A percentile compares a stretch with the other conserved stretches of the same genome.
Conservation (phyloP, 2,888 invertebrate genomes). For the Antheraea assamensis region DNA sequence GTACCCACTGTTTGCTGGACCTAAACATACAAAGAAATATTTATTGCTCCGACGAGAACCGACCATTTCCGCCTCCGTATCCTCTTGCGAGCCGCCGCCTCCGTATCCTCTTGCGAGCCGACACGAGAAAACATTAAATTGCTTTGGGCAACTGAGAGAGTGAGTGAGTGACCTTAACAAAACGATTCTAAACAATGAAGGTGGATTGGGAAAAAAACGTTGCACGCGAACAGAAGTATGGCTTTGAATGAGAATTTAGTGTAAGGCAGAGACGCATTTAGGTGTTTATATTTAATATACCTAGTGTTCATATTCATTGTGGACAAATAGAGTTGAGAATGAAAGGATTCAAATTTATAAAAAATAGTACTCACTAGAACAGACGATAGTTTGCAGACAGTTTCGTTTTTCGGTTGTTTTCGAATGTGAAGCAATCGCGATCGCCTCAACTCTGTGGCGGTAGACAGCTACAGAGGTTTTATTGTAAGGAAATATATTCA, state of each 20-base stretch:
- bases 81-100: not conserved
- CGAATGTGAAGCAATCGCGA: no score
- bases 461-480: no score
- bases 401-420: no score
- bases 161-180: not conserved
- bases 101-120: not conserved
- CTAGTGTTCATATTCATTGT: not conserved
- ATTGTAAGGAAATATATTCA: no score
- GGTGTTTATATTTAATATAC: not conserved
- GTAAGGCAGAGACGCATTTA: not conserved
- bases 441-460: no score
- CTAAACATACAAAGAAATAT: conserved; percentile 6
- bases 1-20: not conserved
- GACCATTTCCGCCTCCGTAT: not conserved
- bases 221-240: conserved; percentile 2
- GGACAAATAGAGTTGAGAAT: not conserved
- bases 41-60: not conserved
- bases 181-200: conserved; percentile 11
- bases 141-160: not conserved
- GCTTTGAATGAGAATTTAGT: conserved; percentile 12
- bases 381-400: no score
- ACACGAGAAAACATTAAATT: conserved; percentile 5
- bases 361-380: no score
- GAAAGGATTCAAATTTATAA: no score
- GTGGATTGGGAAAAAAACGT: conserved; percentile 10